phyloP scores from a whole-genome alignment of 2,888 invertebrate genomes.

The Diarsia dahlii region DNA sequence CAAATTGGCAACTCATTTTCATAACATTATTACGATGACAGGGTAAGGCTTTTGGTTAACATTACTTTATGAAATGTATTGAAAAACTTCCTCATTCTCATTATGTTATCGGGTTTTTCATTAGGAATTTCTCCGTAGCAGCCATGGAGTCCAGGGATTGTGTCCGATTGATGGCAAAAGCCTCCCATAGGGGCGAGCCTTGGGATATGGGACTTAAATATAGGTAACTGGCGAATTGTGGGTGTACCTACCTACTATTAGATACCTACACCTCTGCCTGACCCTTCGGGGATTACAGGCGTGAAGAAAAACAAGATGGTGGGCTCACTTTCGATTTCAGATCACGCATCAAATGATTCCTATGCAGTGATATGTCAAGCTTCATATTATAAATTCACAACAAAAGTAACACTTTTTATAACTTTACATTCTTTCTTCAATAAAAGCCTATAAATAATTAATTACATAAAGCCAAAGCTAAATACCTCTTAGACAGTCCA shows the following conservation, averaged over 20 bases:
- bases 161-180: no score
- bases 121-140: no score
- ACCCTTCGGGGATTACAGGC: no score
- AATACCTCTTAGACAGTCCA: conserved; percentile 21
- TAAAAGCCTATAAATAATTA: conserved; percentile 40
- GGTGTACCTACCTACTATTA: no score
- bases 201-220: no score
- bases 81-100: background rate
- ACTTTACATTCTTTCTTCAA: background rate
- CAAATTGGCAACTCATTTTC: background rate
- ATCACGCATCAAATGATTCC: background rate
- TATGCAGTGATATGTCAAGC: background rate
- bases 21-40: background rate
- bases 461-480: conserved; percentile 28
- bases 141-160: no score
- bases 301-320: background rate
- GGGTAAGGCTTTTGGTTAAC: background rate
- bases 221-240: no score
- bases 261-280: no score
- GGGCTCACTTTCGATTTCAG: background rate
- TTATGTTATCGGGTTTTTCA: no score
- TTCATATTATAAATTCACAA: background rate
- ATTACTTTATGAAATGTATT: background rate
- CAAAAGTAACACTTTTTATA: background rate
- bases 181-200: no score